Conservation (phyloP, 2,113 vertebrate genomes). For the Phaethon lepturus region DNA sequence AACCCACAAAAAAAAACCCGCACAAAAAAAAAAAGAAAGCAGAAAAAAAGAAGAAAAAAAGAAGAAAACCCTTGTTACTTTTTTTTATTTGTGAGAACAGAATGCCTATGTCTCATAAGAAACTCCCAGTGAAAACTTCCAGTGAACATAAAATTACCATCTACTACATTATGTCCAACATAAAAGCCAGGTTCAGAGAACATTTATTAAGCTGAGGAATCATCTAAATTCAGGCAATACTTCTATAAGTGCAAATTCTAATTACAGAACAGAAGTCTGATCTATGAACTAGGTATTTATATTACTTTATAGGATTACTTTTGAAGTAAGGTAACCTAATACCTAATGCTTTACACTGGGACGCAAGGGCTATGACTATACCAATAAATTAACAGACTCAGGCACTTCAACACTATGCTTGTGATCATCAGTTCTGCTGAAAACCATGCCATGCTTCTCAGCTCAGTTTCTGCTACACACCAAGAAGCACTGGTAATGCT, state of each 20-base stretch:
- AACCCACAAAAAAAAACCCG: not conserved
- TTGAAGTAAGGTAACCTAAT: not conserved
- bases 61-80: fast-evolving
- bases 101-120: not conserved
- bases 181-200: not conserved
- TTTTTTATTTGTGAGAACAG: not conserved
- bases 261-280: not conserved
- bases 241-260: not conserved
- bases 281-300: not conserved
- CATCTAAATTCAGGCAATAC: not conserved
- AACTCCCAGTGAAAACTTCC: not conserved
- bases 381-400: not conserved
- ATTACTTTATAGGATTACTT: not conserved
- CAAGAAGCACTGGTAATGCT: not conserved
- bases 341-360: not conserved
- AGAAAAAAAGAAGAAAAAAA: not conserved
- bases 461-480: not conserved
- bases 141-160: not conserved
- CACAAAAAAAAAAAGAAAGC: not conserved
- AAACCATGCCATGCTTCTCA: not conserved
- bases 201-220: not conserved
- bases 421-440: not conserved
- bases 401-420: not conserved
- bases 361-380: fast-evolving
- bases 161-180: not conserved